Evolutionary conservation across 2,113 vertebrate species (phyloP), one percentile per base, ranked within the genome.

Genomic region (Cricetomys ansorgei): DNA sequence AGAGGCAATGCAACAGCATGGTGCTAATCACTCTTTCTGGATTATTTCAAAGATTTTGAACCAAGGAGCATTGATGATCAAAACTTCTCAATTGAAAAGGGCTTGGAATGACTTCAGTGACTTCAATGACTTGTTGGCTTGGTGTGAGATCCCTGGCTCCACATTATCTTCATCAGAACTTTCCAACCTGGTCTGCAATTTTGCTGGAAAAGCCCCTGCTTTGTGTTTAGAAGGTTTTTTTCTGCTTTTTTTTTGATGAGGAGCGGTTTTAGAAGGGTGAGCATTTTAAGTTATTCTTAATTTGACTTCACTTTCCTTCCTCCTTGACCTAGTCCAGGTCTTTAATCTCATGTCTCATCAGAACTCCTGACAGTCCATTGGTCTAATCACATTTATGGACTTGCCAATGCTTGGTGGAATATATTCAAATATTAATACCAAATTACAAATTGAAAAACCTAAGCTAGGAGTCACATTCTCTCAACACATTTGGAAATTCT

Each of bases 1-100:
- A 43, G 64, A 40, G 79, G 64, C n/a, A 81, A 57, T 11, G 12
- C 79, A 70, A 64, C 5, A 88, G 65, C 75, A 96, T 94, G 88
- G 92, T 15, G 5, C 94, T 97, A 96, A 96, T 98, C 92, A 96
- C 92, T 96, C 84, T 92, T 94, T 87, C 79, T 88, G 79, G 95
- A 81, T 87, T 94, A 94, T 90, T 96, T 87, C 84, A 94, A 77
- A 67, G 67, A 93, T 88, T 92, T 86, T 84, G 84, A 57, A 76
- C 80, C 45, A 59, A 80, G 29, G 59, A 76, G 48, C 70, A 93
- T 17, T 86, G 80, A 79, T 48, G 76, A 88, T 73, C 55, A 87
- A 97, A 96, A 96, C 55, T 91, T 92, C 75, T 95, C 84, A 85
- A 43, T 3, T 75, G 89, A 80, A 91, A 93, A 69, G 94, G 40